Evolutionary conservation across 2,888 invertebrate genomes (phyloP), one percentile per base, ranked within the genome.

Genomic region (Cheilosia grossa): DNA sequence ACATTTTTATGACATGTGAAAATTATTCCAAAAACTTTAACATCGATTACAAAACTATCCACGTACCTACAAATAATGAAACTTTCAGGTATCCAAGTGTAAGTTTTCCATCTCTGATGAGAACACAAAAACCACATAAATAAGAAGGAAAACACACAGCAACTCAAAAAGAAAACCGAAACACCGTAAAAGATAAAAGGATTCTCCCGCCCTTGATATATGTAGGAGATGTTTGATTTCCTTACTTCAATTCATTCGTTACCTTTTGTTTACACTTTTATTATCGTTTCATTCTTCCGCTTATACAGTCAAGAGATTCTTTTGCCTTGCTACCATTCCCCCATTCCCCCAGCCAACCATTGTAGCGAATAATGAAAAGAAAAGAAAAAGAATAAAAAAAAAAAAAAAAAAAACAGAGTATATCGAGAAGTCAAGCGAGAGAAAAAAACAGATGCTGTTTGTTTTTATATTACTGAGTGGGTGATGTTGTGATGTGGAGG

Each of bases 171-270:
- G 40, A 51, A 58, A 58, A 64, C 7, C 9, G 19, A 67, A 67
- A 72, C 53, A 61, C n/a, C 51, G 33, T 53, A 33, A 73, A 61
- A 67, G 73, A 80, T 80, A 73, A 80, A 73, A 72, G 51, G 63
- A 56, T 70, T 69, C 47, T 40, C 21, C 21, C 19, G 27, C 21
- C 19, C 51, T 5, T 10, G 6, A 5, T 24, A 27, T 9, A 30
- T 30, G 9, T 9, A 9, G 30, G 7, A 49, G 42, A 66, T 66
- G 44, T 59, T 73, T 33, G 56, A 59, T 58, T 79, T 59, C 37
- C 17, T 51, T 66, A 30, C 51, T 17, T 64, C 40, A 21, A 40
- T 56, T 44, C n/a, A 27, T 56, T 53, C 42, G 30, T 72, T 67
- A 49, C 59, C 66, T 61, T 61, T 73, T 73, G 73, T 66, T 72